These are phyloP conservation scores for Drosophila teissieri DNA, from an alignment of 1,140 invertebrate genomes.

Conservation along the genomic window DNA sequence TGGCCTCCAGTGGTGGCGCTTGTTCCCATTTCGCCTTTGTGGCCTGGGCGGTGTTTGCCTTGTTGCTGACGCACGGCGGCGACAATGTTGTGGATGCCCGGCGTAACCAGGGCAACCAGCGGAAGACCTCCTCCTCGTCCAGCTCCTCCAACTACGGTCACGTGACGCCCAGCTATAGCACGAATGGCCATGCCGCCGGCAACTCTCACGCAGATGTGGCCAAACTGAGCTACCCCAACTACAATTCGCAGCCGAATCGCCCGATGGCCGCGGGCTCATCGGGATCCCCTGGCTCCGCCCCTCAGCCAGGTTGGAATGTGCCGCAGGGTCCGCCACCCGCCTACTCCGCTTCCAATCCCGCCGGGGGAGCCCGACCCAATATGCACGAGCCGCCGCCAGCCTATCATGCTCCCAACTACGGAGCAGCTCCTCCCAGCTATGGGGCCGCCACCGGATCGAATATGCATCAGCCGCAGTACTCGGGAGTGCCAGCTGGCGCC, in stretches of 20 bases:
- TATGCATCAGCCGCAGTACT: constrained; percentile 60
- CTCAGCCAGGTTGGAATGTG: constrained; percentile 74
- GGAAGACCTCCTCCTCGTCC: constrained; percentile 54
- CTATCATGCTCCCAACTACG: constrained; percentile 70
- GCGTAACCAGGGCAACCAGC: constrained; percentile 66
- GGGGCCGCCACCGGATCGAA: constrained; percentile 48
- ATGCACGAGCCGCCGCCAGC: constrained; percentile 70
- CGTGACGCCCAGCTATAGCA: constrained; percentile 69
- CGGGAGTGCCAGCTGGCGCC: constrained; percentile 60
- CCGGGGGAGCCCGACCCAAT: constrained; percentile 66
- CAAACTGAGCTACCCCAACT: constrained; percentile 79
- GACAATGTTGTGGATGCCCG: constrained; percentile 63
- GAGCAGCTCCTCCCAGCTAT: constrained; percentile 60
- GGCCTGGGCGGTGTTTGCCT: constrained; percentile 38
- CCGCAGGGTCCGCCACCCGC: constrained; percentile 73
- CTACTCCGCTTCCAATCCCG: constrained; percentile 72
- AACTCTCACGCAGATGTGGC: constrained; percentile 76
- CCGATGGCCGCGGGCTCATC: constrained; percentile 18
- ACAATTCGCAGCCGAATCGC: constrained; percentile 79
- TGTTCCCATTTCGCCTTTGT: constrained; percentile 45
- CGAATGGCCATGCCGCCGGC: constrained; percentile 42
- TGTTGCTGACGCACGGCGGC: constrained; percentile 58
- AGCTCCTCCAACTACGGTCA: constrained; percentile 77
- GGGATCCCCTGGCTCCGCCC: constrained; percentile 7
- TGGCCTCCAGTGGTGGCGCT: constrained; percentile 28